Conservation (phyloP, 2,797 vertebrate species). For the Premnoplex brunnescens region DNA sequence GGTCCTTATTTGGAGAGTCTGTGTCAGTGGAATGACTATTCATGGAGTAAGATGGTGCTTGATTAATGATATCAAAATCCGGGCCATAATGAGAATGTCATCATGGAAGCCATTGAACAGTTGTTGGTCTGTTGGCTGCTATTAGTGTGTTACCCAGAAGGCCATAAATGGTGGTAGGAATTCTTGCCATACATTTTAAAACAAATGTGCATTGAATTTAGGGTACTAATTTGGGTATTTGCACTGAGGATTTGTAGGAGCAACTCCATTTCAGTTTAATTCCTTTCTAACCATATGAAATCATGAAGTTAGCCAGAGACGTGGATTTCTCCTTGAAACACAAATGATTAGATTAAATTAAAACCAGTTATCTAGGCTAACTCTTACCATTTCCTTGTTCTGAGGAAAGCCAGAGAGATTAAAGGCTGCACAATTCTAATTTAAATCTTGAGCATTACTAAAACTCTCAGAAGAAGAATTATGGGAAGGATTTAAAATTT, state of each 20-base stretch:
- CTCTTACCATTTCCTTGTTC: not conserved
- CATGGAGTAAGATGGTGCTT: not conserved
- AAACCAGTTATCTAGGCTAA: slow-evolving; percentile 22
- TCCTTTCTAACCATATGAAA: slow-evolving; percentile 23
- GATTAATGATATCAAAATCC: not conserved
- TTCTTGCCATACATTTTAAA: not conserved
- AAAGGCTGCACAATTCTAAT: not conserved
- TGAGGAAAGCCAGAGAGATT: slow-evolving; percentile 1
- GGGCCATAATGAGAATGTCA: not conserved
- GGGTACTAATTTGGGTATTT: slow-evolving; percentile 50
- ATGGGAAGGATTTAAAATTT: not conserved
- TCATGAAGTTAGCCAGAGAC: not conserved
- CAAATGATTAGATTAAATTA: slow-evolving; percentile 34
- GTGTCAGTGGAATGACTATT: not conserved
- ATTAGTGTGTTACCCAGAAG: not conserved
- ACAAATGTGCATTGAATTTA: slow-evolving; percentile 48
- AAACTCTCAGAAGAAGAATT: not conserved
- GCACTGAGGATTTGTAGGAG: slow-evolving; percentile 16
- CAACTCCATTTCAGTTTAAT: not conserved
- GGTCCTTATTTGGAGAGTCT: slow-evolving; percentile 17
- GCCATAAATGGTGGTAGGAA: slow-evolving; percentile 27
- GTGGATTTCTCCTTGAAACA: slow-evolving; percentile 17
- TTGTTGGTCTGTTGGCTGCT: not conserved
- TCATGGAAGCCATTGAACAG: not conserved
- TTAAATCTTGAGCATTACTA: slow-evolving; percentile 5